These are phyloP conservation scores for Aselliscus stoliczkanus DNA, from an alignment of 2,797 vertebrate species.

Conservation along the genomic window DNA sequence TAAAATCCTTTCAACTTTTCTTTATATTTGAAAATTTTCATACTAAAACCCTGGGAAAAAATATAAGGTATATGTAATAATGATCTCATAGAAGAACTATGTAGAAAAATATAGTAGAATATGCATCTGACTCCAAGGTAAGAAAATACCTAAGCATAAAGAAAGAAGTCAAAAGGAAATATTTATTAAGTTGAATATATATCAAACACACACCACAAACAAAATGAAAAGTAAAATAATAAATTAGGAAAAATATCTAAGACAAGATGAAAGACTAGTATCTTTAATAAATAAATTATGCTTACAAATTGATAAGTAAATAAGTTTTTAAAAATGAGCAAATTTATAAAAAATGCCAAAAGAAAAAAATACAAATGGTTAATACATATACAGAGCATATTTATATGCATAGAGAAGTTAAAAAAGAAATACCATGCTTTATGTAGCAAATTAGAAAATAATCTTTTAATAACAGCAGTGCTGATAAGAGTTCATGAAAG, in stretches of 20 bases:
- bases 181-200: neutral
- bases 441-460: neutral
- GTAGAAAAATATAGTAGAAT: neutral
- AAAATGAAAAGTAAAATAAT: slow-evolving; percentile 24
- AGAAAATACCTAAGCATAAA: slow-evolving; percentile 12
- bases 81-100: neutral
- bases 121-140: neutral
- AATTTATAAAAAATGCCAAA: neutral
- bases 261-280: neutral
- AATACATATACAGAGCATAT: neutral
- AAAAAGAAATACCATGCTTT: neutral
- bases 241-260: neutral
- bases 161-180: slow-evolving; percentile 16
- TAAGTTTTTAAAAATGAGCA: neutral
- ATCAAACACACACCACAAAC: neutral
- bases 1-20: neutral
- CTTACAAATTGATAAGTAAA: neutral
- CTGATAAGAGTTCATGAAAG: neutral
- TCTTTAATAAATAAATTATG: neutral
- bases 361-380: neutral
- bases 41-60: neutral
- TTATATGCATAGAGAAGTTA: neutral
- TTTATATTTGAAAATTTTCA: slow-evolving; percentile 35
- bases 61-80: neutral
- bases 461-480: neutral